Base-by-base conservation (phyloP, 1,140 invertebrate genomes). In the Oncopeltus fasciatus region DNA sequence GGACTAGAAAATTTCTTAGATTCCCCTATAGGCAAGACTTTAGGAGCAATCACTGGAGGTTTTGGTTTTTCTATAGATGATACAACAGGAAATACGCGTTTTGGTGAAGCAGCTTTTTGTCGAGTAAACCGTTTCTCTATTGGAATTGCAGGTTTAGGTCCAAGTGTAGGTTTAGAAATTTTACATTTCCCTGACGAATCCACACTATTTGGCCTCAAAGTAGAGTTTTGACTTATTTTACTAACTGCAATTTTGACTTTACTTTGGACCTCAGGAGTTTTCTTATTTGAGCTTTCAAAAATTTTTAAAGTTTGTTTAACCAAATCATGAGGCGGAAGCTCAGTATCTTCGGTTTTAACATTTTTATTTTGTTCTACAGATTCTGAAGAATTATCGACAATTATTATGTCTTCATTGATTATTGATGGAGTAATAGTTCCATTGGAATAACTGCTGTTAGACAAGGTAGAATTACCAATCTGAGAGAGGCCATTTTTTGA, bases 291-390 rank as follows among this genome's bases (percentile, higher is more conserved):
- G 28, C 80, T 78, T 72, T 93, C 90, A 73, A 93, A 93, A 68
- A 90, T 85, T 67, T 84, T 81, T 64, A 90, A 80, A 1, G 86
- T 85, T 49, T 88, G 86, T 69, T 88, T 88, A 43, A 92, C 89
- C 51, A 90, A 80, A 78, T 92, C 89, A 1, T 85, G 83, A 2
- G 88, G 87, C 1, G 90, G 90, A 20, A 90, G 78, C 66, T 92
- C 89, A 0, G 82, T 57, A 57, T 60, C 61, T 29, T 57, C 59
- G 16, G 26, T 16, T 57, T 38, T 38, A 4, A 20, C 27, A 51
- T 12, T 20, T 38, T 44, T 47, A 18, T 60, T 57, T 2, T 51
- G 20, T 28, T 21, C 16, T 14, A 9, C 44, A 2, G 38, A 47
- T 18, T 68, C 68, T 29, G 64, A 51, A 53, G 62, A 65, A 64